These are phyloP conservation scores for Amphipoea oculea DNA, from an alignment of 2,888 invertebrate species.

Conservation along the genomic window DNA sequence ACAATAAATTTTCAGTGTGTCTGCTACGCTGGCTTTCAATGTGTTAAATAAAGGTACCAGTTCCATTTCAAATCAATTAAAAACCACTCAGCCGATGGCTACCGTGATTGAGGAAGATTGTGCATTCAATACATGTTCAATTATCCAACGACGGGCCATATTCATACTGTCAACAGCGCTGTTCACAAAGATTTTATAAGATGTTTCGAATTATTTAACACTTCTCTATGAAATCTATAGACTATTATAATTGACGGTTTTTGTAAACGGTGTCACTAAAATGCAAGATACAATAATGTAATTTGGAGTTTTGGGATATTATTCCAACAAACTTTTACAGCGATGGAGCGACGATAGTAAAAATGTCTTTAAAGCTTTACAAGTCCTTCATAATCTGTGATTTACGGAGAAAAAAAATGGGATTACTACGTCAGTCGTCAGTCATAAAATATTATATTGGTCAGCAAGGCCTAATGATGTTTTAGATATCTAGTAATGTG, in stretches of 20 bases:
- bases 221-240: not conserved
- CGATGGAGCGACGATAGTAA: not conserved
- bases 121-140: constrained; percentile 11
- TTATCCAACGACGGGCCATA: not conserved
- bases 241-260: not conserved
- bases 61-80: constrained; percentile 16
- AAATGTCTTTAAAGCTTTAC: not conserved
- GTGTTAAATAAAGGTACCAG: not conserved
- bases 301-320: not conserved
- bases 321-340: not conserved
- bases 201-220: not conserved
- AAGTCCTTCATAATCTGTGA: not conserved
- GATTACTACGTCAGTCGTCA: not conserved
- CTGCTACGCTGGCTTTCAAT: not conserved
- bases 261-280: not conserved
- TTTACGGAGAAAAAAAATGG: not conserved
- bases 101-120: constrained; percentile 7
- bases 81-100: not conserved
- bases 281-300: not conserved
- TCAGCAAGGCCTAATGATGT: not conserved
- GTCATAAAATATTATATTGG: not conserved
- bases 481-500: not conserved
- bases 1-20: not conserved
- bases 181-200: not conserved
- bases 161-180: not conserved